Base-by-base conservation (phyloP, 2,113 vertebrate species). In the Macroglossus sobrinus region DNA sequence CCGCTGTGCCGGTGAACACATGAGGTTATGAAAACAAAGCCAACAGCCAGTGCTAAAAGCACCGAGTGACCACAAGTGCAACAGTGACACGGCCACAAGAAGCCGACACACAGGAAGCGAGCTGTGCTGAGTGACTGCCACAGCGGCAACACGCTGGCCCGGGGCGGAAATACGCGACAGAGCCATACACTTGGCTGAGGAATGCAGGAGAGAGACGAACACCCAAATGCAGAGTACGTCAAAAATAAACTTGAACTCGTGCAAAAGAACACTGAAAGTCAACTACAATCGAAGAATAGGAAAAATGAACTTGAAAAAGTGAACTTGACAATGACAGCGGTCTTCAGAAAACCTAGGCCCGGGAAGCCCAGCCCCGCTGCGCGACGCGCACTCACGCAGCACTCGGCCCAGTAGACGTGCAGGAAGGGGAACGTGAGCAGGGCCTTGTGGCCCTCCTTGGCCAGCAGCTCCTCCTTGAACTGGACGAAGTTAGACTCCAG, bases 401-500 rank as follows among this genome's bases (percentile, higher is more conserved):
- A 99, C 96, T 99, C 99, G 7, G 99, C 99, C 99, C 99, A 99
- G 97, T 99, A 99, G 96, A 99, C 99, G 96, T 99, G 99, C 61
- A 99, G 99, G 96, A 99, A 99, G 26, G 99, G 99, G 98, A 99
- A 99, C 22, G 99, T 99, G 87, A 99, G 98, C 69, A 99, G 99
- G 5, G 99, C 99, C 96, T 99, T 99, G 98, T 99, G 99, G 40
- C 99, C 99, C 63, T 99, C 99, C 98, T 99, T 99, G 47, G 99
- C 99, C 91, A 99, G 98, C 30, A 99, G 98, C 68, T 99, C 99
- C 98, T 99, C 99, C 98, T 99, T 99, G 98, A 99, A 99, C 95
- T 99, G 99, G 93, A 99, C 99, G 94, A 99, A 99, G 98, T 99
- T 99, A 82, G 99, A 99, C 97, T 99, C 99, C n/a, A 99, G 98